Base-by-base conservation (phyloP, 2,888 invertebrate genomes). In the Thalpophila matura region DNA sequence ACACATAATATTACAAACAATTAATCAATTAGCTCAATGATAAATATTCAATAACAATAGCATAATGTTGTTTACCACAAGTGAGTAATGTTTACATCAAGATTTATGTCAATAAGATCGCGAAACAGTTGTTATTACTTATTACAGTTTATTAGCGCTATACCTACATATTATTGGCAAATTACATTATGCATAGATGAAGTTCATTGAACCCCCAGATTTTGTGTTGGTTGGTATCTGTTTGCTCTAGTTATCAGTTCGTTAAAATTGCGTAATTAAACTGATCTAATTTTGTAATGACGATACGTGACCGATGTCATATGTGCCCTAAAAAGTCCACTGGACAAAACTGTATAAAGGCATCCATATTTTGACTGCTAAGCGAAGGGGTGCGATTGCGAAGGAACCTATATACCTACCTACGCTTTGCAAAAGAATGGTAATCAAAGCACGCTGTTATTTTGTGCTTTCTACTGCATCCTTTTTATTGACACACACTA, bases 221-320 rank as follows among this genome's bases (percentile, higher is more conserved):
- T 86, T 84, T 77, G 75, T 80, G 63, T 82, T 73, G 65, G 69
- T 71, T 54, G 59, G 65, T 71, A 70, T 65, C 59, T 45, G 75
- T 81, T 74, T 82, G 78, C 70, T 74, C 59, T 38, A 65, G 78
- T 82, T 89, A 89, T 88, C 86, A 76, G 64, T 79, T 49, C 64
- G 69, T 80, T 83, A 79, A 79, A 85, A 82, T 83, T 86, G 82
- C 82, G 81, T 84, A 84, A 85, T 82, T 83, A 77, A 71, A 67
- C 66, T 81, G 80, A 65, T 77, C 80, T 82, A 82, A 77, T 82
- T 85, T 72, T 22, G 33, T 53, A 38, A 51, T 71, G 42, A 66
- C 49, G 46, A 51, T 83, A 86, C 85, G 85, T 86, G 84, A 83
- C 83, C 66, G 31, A 26, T 46, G 54, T 59, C 77, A 75, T 57